Percentiles rank a stretch among this genome's conserved stretches.
These are phyloP conservation scores for Valencia hispanica DNA, from an alignment of 2,797 vertebrate genomes.

Conservation along the genomic window DNA sequence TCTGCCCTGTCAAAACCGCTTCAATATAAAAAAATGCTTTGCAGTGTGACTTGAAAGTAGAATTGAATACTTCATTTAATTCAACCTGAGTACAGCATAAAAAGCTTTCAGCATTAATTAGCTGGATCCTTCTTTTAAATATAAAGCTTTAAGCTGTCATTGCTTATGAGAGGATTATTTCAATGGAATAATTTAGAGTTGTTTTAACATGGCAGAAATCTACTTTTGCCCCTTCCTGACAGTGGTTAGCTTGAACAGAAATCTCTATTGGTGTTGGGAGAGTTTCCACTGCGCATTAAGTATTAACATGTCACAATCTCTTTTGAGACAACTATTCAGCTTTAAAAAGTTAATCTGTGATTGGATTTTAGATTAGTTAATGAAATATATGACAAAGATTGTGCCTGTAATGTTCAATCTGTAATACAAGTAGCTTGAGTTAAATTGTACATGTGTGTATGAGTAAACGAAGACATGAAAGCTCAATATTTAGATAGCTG, in stretches of 20 bases:
- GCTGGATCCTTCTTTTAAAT: not conserved
- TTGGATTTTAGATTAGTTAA: not conserved
- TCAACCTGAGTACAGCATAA: not conserved
- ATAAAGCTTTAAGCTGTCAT: not conserved
- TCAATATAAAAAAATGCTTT: not conserved
- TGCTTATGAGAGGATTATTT: not conserved
- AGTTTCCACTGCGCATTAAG: not conserved
- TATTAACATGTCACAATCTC: not conserved
- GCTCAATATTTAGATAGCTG: not conserved
- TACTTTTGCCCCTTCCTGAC: not conserved
- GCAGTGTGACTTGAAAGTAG: too few relatives aligned
- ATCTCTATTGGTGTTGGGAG: not conserved
- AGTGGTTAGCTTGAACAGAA: not conserved
- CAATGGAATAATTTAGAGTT: not conserved
- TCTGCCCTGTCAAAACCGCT: not conserved
- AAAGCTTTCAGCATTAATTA: not conserved
- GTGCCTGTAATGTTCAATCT: not conserved
- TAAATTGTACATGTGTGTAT: not conserved
- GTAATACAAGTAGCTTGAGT: not conserved
- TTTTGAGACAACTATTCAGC: not conserved
- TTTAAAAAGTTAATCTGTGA: not conserved
- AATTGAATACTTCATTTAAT: not conserved
- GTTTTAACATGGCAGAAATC: not conserved
- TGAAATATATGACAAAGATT: not conserved
- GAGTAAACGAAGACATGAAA: not conserved